Evolutionary conservation across 1,140 invertebrate genomes (phyloP), one percentile per base, ranked within the genome.

Genomic region (Spodoptera litura): DNA sequence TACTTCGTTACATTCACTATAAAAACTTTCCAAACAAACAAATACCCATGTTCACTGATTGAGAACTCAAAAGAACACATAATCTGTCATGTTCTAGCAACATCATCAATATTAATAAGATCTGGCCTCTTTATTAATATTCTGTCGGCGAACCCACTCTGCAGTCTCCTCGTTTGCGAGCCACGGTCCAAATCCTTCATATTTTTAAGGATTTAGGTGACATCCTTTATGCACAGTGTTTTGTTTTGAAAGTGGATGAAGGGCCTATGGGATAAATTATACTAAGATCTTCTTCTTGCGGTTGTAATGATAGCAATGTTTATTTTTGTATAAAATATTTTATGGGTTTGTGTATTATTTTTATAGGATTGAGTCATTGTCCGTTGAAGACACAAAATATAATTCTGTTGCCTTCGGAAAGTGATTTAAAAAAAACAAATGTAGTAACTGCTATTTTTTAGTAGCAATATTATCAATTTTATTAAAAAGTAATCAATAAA

Each of bases 31-130:
- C 31, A 31, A 31, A 31, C 3, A 5, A 31, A 31, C 3, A 31
- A 3, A 75, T 53, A 62, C 49, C 31, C 53, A 10, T 38, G 49
- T 52, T 59, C 58, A 64, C 59, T 75, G 73, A 75, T 75, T 75
- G 51, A 52, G 73, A 25, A 25, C 25, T 52, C 49, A 53, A 13
- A 52, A 25, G 49, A n/a, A 70, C 49, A 64, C 49, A 75, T 35
- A 64, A 52, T 53, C 73, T 53, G 71, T 61, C 71, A 59, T 62
- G 59, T 75, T 53, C 44, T 15, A 12, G 31, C 49, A 53, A 55
- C 59, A 49, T 62, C 73, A 75, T 75, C 59, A 75, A 75, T 75
- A 75, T 75, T 75, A 75, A 75, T 75, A 75, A 52, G 59, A 38
- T 53, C 49, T 62, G 72, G 20, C 73, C 73, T 52, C 58, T 62